Evolutionary conservation across 2,113 vertebrate genomes (phyloP), one percentile per base, ranked within the genome.

Genomic region (Spermophilus dauricus): DNA sequence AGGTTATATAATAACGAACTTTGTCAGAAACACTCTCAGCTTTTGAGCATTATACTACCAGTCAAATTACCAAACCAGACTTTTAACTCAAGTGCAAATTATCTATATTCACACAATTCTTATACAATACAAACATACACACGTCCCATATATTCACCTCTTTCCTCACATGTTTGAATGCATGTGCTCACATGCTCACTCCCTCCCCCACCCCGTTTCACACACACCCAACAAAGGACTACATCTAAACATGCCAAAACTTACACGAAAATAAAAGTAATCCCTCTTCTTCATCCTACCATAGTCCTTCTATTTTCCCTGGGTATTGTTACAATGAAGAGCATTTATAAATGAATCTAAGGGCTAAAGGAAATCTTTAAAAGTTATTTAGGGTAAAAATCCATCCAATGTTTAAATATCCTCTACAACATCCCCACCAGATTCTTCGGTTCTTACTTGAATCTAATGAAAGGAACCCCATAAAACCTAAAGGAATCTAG

Each of bases 361-460:
- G 26, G 8, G 11, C 6, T 73, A 39, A 86, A 82, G 69, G 37
- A 58, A 73, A 83, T 53, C 70, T 72, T 89, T 63, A 67, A 39
- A 95, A 94, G 24, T 72, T 34, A 83, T 42, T 56, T 80, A 88
- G 72, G 10, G 7, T 61, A 39, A 95, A 94, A 91, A 56, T 22
- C 37, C 14, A 73, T 4, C 45, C 42, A 65, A 18, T 16, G 37
- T 73, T 85, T 73, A 5, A 89, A 75, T 78, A 84, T 76, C 18
- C 9, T 65, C 73, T 63, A 37, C 4, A 86, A n/a, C 42, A 53
- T 30, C 63, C 18, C 48, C n/a, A 89, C 53, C 63, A 11, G 22
- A 73, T 53, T 28, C 48, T 81, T 63, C 20, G 69, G 17, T 26
- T 11, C 73, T 53, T 56, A 56, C 63, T 32, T 87, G 20, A 85